Conservation (phyloP, 2,888 invertebrate genomes). For the Lepidochitona cinerea region DNA sequence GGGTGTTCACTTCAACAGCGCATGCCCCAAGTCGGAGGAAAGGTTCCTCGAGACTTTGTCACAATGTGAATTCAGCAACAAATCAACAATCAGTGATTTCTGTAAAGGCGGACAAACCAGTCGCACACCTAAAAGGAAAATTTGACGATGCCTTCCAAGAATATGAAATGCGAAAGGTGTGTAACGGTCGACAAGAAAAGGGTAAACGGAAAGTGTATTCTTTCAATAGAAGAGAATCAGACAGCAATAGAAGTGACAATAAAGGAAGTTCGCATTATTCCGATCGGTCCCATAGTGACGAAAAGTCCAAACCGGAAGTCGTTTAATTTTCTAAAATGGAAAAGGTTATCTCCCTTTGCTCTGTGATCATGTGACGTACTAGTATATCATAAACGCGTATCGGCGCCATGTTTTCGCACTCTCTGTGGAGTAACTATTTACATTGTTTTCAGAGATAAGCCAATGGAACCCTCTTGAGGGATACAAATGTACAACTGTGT, state of each 20-base stretch:
- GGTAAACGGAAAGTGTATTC: neutral
- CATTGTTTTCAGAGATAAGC: no score
- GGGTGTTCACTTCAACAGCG: slow-evolving; percentile 28
- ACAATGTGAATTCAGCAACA: neutral
- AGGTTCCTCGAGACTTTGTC: neutral
- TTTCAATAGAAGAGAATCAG: neutral
- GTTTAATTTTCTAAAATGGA: no score
- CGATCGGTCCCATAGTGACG: neutral
- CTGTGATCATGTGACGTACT: no score
- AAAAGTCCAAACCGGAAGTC: neutral
- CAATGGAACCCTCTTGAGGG: no score
- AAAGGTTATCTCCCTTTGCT: no score
- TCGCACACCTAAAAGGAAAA: neutral
- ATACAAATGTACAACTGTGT: no score
- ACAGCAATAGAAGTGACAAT: neutral
- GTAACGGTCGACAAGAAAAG: neutral
- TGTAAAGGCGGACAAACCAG: neutral
- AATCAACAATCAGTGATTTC: neutral
- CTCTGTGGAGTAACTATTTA: no score
- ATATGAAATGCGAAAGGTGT: neutral
- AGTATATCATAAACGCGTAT: no score
- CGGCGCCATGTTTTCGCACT: no score
- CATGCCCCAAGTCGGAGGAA: neutral
- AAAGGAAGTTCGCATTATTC: neutral
- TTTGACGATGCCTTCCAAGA: neutral